Conservation (phyloP, 2,888 invertebrate species). For the Limnephilus rhombicus region DNA sequence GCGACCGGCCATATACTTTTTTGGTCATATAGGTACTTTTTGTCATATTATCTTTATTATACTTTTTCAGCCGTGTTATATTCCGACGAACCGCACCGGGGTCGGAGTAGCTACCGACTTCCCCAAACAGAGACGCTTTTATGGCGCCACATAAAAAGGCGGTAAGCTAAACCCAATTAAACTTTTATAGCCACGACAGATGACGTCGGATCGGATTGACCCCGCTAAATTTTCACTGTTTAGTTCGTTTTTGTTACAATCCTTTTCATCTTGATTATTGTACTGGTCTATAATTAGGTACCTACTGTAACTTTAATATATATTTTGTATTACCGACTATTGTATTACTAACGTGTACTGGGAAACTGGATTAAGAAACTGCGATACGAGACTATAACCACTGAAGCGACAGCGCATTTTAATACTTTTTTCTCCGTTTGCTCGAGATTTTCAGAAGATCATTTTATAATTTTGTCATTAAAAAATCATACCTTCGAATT, state of each 20-base stretch:
- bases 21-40: not conserved
- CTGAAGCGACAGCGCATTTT: too few species aligned
- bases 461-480: too few species aligned
- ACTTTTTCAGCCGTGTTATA: not conserved
- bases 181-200: slow-evolving; percentile 14
- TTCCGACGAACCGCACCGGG: not conserved
- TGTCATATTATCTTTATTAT: not conserved
- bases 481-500: too few species aligned
- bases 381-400: too few species aligned
- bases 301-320: not conserved
- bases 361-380: too few species aligned
- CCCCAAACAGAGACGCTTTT: slow-evolving; percentile 2
- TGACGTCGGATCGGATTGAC: slow-evolving; percentile 1
- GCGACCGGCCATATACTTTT: not conserved
- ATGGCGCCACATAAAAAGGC: slow-evolving; percentile 12
- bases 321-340: too few species aligned
- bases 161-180: slow-evolving; percentile 16
- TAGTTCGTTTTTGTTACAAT: not conserved
- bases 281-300: not conserved
- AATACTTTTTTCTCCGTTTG: too few species aligned
- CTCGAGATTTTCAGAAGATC: too few species aligned
- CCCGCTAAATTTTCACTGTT: not conserved
- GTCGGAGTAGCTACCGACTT: not conserved
- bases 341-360: too few species aligned
- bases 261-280: not conserved